Evolutionary conservation across 2,797 vertebrate genomes (phyloP), one percentile per base, ranked within the genome.

Genomic region (Echiichthys vipera): DNA sequence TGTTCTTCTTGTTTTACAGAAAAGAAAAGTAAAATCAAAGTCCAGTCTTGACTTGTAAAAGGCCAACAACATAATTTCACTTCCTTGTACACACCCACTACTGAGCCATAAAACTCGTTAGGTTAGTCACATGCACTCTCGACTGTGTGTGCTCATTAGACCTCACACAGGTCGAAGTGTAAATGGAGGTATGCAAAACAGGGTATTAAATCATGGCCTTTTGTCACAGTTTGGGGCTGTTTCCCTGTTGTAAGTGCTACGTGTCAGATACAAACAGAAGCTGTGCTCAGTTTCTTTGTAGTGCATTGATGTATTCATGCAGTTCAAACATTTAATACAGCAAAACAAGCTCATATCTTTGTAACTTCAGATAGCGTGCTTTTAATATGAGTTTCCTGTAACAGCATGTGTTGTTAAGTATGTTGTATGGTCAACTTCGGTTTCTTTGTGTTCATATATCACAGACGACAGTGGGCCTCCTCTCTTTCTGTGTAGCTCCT

Each of bases 21-120:
- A 80, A 81, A 57, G 43, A 78, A 69, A 90, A 87, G 65, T 64
- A 81, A 84, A 88, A 86, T 22, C 82, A 78, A 83, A 87, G 84
- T 84, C 73, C 70, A 77, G 51, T 54, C 50, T 24, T 0, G 12
- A 51, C 78, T 65, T 73, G 67, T 65, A 50, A 34, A 61, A 22
- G 11, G 22, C 1, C 24, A 43, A n/a, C 15, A 42, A 13, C 3
- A 25, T 3, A 15, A 45, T 62, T 46, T 87, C 70, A 85, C 68
- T 88, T 90, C 82, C 83, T 85, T 15, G 27, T 76, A 4, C 1
- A 39, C 47, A 65, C 45, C 30, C 30, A 42, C 32, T 2, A 2
- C 18, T 45, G 37, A 58, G 34, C 30, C 22, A 58, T 77, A 62
- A 73, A 79, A 53, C 0, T 1, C 27, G 15, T 4, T 46, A 68